phyloP scores from a whole-genome alignment of 2,888 invertebrate species.

The Peribatodes rhomboidaria region DNA sequence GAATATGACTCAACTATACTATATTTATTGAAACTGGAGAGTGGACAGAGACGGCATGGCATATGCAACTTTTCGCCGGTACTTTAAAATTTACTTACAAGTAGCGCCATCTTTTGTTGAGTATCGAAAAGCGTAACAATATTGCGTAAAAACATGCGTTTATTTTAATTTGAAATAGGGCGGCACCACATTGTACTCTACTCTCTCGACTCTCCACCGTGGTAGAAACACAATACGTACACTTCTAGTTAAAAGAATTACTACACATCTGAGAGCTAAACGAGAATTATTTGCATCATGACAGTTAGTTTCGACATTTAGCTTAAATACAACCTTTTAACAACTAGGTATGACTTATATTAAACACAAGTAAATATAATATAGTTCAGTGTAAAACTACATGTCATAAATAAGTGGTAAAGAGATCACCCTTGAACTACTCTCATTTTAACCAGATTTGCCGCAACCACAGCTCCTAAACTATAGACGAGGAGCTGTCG shows the following conservation, averaged over 20 bases:
- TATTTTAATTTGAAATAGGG: too few species aligned
- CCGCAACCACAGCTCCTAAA: conserved; percentile 46
- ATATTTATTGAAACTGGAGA: conserved; percentile 30
- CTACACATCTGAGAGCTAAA: conserved; percentile 13
- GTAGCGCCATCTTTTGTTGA: too few species aligned
- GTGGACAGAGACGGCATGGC: too few species aligned
- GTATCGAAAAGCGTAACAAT: too few species aligned
- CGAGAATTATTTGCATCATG: conserved; percentile 20
- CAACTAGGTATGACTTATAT: conserved; percentile 27
- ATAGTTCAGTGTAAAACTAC: conserved; percentile 43
- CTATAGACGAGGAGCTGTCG: conserved; percentile 49
- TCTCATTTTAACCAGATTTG: conserved; percentile 67
- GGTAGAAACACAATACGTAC: conserved; percentile 6
- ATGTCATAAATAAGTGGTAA: conserved; percentile 53
- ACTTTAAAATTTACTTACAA: too few species aligned
- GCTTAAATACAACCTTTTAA: conserved; percentile 22
- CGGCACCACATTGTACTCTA: too few species aligned
- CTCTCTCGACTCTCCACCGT: too few species aligned
- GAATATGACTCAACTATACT: conserved; percentile 57
- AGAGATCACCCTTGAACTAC: conserved; percentile 55
- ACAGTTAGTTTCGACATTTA: conserved; percentile 19
- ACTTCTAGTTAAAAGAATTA: conserved; percentile 7
- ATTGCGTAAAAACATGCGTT: too few species aligned
- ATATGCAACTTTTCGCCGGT: too few species aligned
- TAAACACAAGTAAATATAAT: conserved; percentile 41